Evolutionary conservation across 2,797 vertebrate species (phyloP).

Genomic region (Amphiprion clarkii): DNA sequence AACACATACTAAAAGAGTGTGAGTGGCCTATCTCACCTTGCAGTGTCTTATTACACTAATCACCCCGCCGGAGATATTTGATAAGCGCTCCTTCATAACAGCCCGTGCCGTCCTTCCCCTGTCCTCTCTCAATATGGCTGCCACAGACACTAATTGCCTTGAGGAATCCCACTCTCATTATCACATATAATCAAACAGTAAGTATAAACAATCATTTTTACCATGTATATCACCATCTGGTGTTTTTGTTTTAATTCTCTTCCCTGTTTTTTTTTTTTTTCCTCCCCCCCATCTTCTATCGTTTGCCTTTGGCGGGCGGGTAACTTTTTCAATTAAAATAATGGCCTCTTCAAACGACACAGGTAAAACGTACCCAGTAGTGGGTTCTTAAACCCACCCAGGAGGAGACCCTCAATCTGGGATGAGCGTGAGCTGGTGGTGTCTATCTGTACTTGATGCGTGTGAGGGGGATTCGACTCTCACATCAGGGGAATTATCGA

Average conservation of each 20-base stretch:
- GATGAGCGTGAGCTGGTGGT: constrained; percentile 64
- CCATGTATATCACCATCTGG: constrained; percentile 82
- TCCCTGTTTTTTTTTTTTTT: constrained; percentile 33
- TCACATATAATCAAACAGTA: constrained; percentile 86
- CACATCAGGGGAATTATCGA: constrained; percentile 77
- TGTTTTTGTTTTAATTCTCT: constrained; percentile 76
- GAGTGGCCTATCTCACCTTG: constrained; percentile 80
- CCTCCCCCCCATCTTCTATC: constrained; percentile 11
- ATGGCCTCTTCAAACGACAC: constrained; percentile 73
- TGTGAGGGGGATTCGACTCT: constrained; percentile 59
- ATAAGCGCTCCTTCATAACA: constrained; percentile 79
- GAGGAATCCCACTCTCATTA: constrained; percentile 84
- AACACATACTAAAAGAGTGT: constrained; percentile 58
- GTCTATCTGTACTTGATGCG: constrained; percentile 67
- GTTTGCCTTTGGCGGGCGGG: constrained; percentile 67
- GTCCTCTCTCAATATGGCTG: constrained; percentile 84
- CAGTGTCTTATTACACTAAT: constrained; percentile 82
- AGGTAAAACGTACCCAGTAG: constrained; percentile 67
- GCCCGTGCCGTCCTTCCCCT: constrained; percentile 76
- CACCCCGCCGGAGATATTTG: constrained; percentile 78
- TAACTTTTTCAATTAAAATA: constrained; percentile 82
- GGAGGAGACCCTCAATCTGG: constrained; percentile 73
- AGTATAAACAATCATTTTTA: constrained; percentile 84
- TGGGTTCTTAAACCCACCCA: constrained; percentile 74
- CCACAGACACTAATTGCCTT: constrained; percentile 81